These are phyloP conservation scores for Drusus annulatus DNA, from an alignment of 1,140 invertebrate genomes.

Conservation along the genomic window DNA sequence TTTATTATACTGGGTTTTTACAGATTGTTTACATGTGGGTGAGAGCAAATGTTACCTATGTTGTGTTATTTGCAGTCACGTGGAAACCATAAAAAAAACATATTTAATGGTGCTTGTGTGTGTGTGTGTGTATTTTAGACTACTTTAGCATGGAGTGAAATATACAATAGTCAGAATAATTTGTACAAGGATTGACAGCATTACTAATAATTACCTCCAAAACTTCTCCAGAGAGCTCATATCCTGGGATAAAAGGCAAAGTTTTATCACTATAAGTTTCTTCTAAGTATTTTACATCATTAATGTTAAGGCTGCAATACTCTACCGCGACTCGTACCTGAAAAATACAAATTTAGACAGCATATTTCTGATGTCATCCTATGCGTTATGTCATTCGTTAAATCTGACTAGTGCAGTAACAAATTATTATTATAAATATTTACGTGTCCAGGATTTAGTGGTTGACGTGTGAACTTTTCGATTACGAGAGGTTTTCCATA, in stretches of 20 bases:
- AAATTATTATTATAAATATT: too few species aligned
- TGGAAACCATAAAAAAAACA: too few species aligned
- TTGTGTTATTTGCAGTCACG: too few species aligned
- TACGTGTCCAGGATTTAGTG: slow-evolving; percentile 62
- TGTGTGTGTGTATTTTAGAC: too few species aligned
- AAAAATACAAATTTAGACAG: slow-evolving; percentile 19
- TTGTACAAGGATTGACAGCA: too few species aligned
- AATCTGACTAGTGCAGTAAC: not conserved
- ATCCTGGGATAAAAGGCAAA: slow-evolving; percentile 71
- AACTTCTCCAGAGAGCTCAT: slow-evolving; percentile 71
- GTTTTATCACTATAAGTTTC: slow-evolving; percentile 55
- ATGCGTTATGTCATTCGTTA: not conserved
- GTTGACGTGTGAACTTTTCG: slow-evolving; percentile 59
- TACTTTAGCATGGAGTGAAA: too few species aligned
- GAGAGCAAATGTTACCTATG: too few species aligned
- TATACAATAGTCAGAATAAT: too few species aligned
- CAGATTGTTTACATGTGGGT: too few species aligned
- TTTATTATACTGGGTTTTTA: too few species aligned
- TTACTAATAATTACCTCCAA: slow-evolving; percentile 61
- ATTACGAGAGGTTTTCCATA: slow-evolving; percentile 66
- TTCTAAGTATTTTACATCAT: slow-evolving; percentile 65
- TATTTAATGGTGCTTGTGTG: too few species aligned
- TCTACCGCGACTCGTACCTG: slow-evolving; percentile 68
- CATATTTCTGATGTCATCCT: too few species aligned
- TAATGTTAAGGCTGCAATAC: slow-evolving; percentile 73